Conservation (phyloP, 2,888 invertebrate species). For the Apodemia hepburni region DNA sequence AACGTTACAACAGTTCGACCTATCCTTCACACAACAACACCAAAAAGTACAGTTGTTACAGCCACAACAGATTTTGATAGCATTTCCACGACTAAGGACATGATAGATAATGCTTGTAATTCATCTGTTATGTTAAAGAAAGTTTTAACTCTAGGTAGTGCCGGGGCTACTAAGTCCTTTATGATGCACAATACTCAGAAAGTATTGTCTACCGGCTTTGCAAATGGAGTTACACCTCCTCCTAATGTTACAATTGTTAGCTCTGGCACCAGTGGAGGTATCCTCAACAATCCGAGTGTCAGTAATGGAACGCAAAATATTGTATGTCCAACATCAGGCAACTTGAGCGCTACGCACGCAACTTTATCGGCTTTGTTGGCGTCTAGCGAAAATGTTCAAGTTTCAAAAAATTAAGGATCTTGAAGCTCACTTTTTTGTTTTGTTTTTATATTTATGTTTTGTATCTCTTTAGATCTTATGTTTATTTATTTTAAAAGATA, state of each 20-base stretch:
- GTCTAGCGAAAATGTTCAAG: slow-evolving; percentile 45
- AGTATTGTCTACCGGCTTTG: slow-evolving; percentile 67
- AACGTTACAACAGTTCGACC: slow-evolving; percentile 61
- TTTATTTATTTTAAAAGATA: neutral
- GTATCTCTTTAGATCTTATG: neutral
- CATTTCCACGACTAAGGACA: slow-evolving; percentile 71
- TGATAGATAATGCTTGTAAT: slow-evolving; percentile 75
- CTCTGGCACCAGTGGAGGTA: slow-evolving; percentile 55
- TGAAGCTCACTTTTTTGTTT: neutral
- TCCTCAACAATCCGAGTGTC: slow-evolving; percentile 40
- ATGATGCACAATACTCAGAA: slow-evolving; percentile 77
- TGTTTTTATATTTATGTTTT: neutral
- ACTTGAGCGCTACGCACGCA: slow-evolving; percentile 71
- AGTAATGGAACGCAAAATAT: slow-evolving; percentile 48
- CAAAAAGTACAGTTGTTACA: slow-evolving; percentile 52
- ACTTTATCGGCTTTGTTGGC: slow-evolving; percentile 68
- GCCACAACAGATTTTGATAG: slow-evolving; percentile 60
- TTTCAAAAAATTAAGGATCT: slow-evolving; percentile 27
- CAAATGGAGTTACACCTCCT: slow-evolving; percentile 64
- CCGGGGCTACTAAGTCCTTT: slow-evolving; percentile 67
- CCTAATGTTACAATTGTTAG: slow-evolving; percentile 74
- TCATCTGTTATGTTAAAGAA: slow-evolving; percentile 76
- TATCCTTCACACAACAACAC: slow-evolving; percentile 51
- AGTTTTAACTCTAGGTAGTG: slow-evolving; percentile 69
- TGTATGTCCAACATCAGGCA: slow-evolving; percentile 58